Evolutionary conservation across 2,888 invertebrate species (phyloP).

Genomic region (Cephonodes hylas): DNA sequence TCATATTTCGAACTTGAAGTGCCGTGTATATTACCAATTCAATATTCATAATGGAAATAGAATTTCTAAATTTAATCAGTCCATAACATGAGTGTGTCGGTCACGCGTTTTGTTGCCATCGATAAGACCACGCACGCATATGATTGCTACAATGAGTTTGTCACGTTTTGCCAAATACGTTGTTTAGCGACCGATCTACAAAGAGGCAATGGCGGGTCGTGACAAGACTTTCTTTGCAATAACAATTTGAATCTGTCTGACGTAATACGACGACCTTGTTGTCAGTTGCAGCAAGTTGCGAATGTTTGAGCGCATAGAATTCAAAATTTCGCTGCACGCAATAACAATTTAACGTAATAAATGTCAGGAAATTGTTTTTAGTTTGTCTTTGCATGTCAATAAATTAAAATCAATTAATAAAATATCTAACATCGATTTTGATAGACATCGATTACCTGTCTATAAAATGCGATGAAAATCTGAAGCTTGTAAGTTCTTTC

Average conservation of each 20-base stretch:
- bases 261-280: conserved; percentile 1
- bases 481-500: too few relatives aligned
- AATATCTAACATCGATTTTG: too few relatives aligned
- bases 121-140: background rate
- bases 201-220: background rate
- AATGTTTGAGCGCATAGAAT: background rate
- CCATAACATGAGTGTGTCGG: background rate
- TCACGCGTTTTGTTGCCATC: background rate
- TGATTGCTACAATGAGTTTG: background rate
- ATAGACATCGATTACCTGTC: too few relatives aligned
- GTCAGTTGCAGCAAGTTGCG: background rate
- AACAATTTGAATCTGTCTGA: background rate
- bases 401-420: too few relatives aligned
- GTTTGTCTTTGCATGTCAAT: too few relatives aligned
- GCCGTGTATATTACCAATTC: background rate
- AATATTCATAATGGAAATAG: background rate
- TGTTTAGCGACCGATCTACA: background rate
- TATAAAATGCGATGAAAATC: too few relatives aligned
- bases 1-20: too few relatives aligned
- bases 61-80: background rate
- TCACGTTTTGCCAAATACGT: conserved; percentile 6
- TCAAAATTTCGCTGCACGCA: background rate
- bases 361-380: too few relatives aligned
- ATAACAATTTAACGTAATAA: too few relatives aligned
- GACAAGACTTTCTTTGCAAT: conserved; percentile 9